Evolutionary conservation across 1,140 invertebrate species (phyloP).

Genomic region (Aphis gossypii): DNA sequence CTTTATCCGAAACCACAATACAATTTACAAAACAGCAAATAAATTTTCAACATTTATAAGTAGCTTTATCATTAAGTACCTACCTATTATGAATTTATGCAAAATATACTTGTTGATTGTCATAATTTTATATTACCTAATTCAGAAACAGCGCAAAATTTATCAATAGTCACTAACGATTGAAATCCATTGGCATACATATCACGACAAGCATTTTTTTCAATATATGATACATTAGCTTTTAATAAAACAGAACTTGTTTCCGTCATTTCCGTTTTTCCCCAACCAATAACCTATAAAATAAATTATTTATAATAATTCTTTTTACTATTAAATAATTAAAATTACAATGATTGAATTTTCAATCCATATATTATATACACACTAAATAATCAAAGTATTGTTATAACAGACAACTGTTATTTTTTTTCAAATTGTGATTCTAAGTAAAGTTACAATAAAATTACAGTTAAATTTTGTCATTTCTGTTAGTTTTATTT

Average conservation of each 20-base stretch:
- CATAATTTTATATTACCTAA: neutral
- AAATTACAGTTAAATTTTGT: neutral
- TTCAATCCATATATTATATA: neutral
- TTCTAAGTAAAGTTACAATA: neutral
- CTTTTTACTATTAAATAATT: neutral
- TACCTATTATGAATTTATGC: neutral
- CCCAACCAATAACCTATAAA: constrained; percentile 31
- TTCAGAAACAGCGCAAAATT: constrained; percentile 31
- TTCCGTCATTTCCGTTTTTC: neutral
- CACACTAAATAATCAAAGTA: neutral
- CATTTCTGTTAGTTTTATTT: neutral
- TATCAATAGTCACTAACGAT: constrained; percentile 8
- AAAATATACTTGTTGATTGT: neutral
- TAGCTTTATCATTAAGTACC: neutral
- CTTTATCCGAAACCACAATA: neutral
- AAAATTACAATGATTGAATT: neutral
- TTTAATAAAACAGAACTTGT: neutral
- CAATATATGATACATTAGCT: neutral
- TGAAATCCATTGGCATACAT: constrained; percentile 18
- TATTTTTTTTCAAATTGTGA: neutral
- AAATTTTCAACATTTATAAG: neutral
- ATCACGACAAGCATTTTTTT: constrained; percentile 19
- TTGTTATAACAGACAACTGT: too few species aligned
- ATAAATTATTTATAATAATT: neutral
- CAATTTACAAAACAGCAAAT: neutral